Percentiles rank a stretch among this genome's conserved stretches.
phyloP scores from a whole-genome alignment of 2,888 invertebrate species.

The Apamea monoglypha region DNA sequence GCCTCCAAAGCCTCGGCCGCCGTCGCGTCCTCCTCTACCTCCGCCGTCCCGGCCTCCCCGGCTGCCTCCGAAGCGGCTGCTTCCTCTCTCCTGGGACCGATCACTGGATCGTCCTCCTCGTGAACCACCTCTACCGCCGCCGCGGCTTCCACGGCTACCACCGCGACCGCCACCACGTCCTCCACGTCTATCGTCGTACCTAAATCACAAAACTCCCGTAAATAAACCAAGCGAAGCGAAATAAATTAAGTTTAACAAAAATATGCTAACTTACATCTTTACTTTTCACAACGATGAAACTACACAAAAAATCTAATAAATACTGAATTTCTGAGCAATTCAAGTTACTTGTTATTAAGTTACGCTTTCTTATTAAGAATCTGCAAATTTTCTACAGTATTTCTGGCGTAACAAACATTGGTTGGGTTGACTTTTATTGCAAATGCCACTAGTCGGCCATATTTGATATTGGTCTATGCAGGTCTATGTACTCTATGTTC shows the following conservation, averaged over 20 bases:
- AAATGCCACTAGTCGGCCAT: conserved; percentile 73
- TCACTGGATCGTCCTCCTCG: conserved; percentile 83
- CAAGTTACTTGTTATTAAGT: conserved; percentile 9
- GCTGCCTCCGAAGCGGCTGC: conserved; percentile 77
- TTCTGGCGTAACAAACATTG: conserved; percentile 43
- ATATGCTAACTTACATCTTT: conserved; percentile 77
- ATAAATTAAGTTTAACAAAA: conserved; percentile 35
- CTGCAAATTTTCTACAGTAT: conserved; percentile 16
- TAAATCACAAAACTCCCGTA: conserved; percentile 68
- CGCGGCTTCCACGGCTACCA: conserved; percentile 68
- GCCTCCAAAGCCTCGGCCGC: conserved; percentile 80
- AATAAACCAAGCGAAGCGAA: conserved; percentile 42
- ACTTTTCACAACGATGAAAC: conserved; percentile 43
- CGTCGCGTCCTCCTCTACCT: conserved; percentile 76
- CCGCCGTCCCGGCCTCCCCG: conserved; percentile 78
- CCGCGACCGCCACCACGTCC: conserved; percentile 82
- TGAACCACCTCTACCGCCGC: conserved; percentile 81
- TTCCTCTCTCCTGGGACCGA: conserved; percentile 85
- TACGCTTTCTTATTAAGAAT: conserved; percentile 22
- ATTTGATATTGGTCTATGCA: conserved; percentile 52
- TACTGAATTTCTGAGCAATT: conserved; percentile 25
- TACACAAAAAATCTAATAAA: conserved; percentile 47
- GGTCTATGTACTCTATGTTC: neutral
- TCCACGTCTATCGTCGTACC: conserved; percentile 90
- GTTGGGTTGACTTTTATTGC: conserved; percentile 44